A percentile compares a stretch with the other conserved stretches of the same genome.
These are phyloP conservation scores for Crocidura indochinensis DNA, from an alignment of 2,797 vertebrate genomes.

Conservation along the genomic window DNA sequence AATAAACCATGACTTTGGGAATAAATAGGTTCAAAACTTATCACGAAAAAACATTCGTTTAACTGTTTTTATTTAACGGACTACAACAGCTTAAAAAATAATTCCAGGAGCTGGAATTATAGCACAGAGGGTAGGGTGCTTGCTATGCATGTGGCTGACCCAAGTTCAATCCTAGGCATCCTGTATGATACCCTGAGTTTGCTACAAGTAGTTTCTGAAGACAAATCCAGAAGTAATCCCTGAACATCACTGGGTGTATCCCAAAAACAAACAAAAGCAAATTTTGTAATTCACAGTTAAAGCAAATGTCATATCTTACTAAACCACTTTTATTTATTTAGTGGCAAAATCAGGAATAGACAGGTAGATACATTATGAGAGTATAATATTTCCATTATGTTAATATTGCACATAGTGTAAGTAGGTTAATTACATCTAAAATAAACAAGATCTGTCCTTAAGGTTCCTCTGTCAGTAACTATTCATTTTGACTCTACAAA, in stretches of 20 bases:
- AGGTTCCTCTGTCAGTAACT: slow-evolving; percentile 80
- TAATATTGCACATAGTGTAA: slow-evolving; percentile 88
- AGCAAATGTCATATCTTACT: slow-evolving; percentile 87
- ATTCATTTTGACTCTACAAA: slow-evolving; percentile 73
- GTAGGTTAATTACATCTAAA: slow-evolving; percentile 90
- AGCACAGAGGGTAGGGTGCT: too few relatives aligned
- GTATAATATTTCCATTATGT: slow-evolving; percentile 86
- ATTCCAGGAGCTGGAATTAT: too few relatives aligned
- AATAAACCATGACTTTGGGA: slow-evolving; percentile 87
- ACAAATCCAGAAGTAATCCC: too few relatives aligned
- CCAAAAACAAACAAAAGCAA: neutral
- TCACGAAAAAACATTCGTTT: slow-evolving; percentile 87
- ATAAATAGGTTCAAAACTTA: slow-evolving; percentile 89
- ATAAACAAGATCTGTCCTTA: slow-evolving; percentile 84
- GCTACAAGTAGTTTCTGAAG: too few relatives aligned
- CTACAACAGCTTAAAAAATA: slow-evolving; percentile 77
- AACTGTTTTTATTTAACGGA: slow-evolving; percentile 85
- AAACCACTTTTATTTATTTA: slow-evolving; percentile 87
- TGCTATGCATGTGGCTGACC: too few relatives aligned
- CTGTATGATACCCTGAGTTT: too few relatives aligned
- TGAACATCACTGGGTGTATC: too few relatives aligned
- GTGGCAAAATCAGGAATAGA: slow-evolving; percentile 86
- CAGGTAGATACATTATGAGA: slow-evolving; percentile 86
- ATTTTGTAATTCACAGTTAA: slow-evolving; percentile 85
- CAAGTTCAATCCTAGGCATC: too few relatives aligned